Percentiles rank a stretch among this genome's conserved stretches.
phyloP scores from a whole-genome alignment of 2,888 invertebrate species.

The Seladonia tumulorum region DNA sequence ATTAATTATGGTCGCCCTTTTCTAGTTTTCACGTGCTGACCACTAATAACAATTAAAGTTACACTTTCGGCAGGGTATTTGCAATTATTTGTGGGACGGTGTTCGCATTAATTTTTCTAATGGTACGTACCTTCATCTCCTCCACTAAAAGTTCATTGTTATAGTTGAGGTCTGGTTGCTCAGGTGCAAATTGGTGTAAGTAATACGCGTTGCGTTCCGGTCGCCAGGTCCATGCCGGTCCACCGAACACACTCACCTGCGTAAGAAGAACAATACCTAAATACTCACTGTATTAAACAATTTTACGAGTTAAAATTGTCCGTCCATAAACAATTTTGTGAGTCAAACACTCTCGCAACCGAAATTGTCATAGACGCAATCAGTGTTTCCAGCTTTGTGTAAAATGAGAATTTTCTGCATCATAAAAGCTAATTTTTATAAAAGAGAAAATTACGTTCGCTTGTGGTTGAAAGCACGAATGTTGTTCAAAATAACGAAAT shows the following conservation, averaged over 20 bases:
- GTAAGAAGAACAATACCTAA: background rate
- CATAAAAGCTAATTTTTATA: no score
- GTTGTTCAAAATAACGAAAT: background rate
- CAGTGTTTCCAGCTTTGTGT: no score
- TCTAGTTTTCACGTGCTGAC: no score
- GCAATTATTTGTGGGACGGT: background rate
- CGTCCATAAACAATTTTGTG: no score
- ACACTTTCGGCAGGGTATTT: background rate
- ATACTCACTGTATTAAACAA: background rate
- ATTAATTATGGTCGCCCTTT: no score
- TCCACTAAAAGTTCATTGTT: slow-evolving; percentile 79
- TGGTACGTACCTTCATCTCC: slow-evolving; percentile 79
- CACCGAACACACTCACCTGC: slow-evolving; percentile 84
- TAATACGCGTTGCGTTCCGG: slow-evolving; percentile 84
- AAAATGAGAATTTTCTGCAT: no score
- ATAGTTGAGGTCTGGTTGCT: slow-evolving; percentile 87
- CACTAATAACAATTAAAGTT: no score
- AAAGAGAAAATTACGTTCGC: no score
- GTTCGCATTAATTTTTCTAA: background rate
- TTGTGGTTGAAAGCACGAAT: no score
- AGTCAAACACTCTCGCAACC: no score
- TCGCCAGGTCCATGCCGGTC: slow-evolving; percentile 86
- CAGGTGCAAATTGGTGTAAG: slow-evolving; percentile 85
- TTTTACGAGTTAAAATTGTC: background rate
- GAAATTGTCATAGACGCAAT: no score